Conservation (phyloP, 2,888 invertebrate genomes). For the Pyralis farinalis region DNA sequence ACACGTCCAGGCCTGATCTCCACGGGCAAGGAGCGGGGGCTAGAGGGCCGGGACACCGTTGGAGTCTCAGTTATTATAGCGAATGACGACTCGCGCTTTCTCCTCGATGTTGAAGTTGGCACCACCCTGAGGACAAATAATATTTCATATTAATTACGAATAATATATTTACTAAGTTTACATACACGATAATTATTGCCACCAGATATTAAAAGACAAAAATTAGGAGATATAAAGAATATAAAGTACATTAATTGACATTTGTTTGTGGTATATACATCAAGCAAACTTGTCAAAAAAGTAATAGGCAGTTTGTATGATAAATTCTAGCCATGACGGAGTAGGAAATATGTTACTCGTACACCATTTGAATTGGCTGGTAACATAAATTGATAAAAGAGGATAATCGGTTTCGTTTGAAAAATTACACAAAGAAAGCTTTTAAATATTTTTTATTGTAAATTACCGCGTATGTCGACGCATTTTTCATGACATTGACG, state of each 20-base stretch:
- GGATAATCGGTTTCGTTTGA: not conserved
- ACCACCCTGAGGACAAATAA: constrained; percentile 47
- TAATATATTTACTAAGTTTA: too few species aligned
- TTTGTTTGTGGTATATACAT: too few species aligned
- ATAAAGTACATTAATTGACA: too few species aligned
- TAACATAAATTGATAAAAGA: not conserved
- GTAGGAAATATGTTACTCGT: too few species aligned
- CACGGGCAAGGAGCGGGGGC: constrained; percentile 60
- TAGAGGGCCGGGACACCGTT: constrained; percentile 68
- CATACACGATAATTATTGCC: too few species aligned
- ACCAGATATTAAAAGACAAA: too few species aligned
- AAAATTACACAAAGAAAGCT: not conserved
- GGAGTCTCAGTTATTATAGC: constrained; percentile 84
- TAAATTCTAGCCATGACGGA: too few species aligned
- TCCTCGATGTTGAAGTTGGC: constrained; percentile 70
- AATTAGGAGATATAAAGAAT: too few species aligned
- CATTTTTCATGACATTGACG: not conserved
- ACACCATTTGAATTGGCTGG: too few species aligned
- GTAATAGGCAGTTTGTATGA: too few species aligned
- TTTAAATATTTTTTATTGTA: constrained; percentile 1
- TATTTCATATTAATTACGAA: too few species aligned
- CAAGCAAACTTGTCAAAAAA: too few species aligned
- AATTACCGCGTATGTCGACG: not conserved
- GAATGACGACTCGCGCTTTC: constrained; percentile 85
- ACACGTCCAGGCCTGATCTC: constrained; percentile 68